These are phyloP conservation scores for Acanthosepion lycidas DNA, from an alignment of 2,888 invertebrate species.

Conservation along the genomic window DNA sequence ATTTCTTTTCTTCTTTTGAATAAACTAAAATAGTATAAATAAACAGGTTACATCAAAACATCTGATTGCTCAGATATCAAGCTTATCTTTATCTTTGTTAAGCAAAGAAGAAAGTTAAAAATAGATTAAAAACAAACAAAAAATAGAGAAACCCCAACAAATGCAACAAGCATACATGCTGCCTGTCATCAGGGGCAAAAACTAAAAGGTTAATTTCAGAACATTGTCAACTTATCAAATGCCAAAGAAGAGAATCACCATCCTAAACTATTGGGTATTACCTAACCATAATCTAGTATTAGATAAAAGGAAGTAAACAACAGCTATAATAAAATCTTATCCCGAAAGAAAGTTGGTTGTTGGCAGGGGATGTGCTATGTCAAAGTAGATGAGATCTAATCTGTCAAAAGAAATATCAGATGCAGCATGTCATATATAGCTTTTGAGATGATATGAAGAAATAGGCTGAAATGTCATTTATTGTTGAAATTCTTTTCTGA, in stretches of 20 bases:
- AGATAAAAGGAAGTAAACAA: not conserved
- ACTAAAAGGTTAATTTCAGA: not conserved
- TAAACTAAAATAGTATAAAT: not conserved
- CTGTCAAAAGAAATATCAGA: constrained; percentile 33
- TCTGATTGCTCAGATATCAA: not conserved
- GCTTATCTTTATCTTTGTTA: constrained; percentile 1
- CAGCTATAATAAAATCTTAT: not conserved
- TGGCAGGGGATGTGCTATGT: not conserved
- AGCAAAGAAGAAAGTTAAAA: not conserved
- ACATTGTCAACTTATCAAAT: constrained; percentile 1
- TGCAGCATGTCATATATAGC: not conserved
- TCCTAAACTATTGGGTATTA: not conserved
- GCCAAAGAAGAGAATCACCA: constrained; percentile 3
- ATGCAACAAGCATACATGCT: not conserved
- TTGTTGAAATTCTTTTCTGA: not conserved
- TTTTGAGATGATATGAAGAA: not conserved
- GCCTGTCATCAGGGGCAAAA: not conserved
- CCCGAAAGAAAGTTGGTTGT: not conserved
- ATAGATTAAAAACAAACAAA: not conserved
- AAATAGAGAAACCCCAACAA: not conserved
- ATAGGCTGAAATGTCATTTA: constrained; percentile 33
- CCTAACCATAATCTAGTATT: constrained; percentile 33
- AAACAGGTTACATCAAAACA: not conserved
- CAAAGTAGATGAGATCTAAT: constrained; percentile 12
- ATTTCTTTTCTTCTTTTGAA: not conserved